Percentiles rank a stretch among this genome's conserved stretches.
Conservation (phyloP, 2,888 invertebrate species). For the Odontocerum albicorne region DNA sequence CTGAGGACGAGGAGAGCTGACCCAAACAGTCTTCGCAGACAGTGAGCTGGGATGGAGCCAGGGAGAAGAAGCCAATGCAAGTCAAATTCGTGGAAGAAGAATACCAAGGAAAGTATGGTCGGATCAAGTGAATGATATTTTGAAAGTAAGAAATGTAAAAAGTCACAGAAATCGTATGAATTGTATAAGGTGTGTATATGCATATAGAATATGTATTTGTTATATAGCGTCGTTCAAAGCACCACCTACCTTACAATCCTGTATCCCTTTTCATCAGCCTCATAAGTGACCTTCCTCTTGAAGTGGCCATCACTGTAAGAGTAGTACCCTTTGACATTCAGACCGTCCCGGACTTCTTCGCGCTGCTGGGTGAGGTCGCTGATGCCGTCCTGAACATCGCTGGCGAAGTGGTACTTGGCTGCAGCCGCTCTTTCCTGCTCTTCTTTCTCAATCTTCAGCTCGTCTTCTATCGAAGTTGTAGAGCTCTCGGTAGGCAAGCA, state of each 20-base stretch:
- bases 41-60: no score
- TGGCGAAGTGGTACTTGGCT: constrained; percentile 49
- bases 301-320: constrained; percentile 63
- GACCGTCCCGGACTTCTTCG: constrained; percentile 49
- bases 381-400: constrained; percentile 52
- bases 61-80: no score
- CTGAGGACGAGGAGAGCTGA: no score
- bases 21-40: no score
- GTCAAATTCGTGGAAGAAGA: no score
- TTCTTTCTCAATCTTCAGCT: not conserved
- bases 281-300: constrained; percentile 57
- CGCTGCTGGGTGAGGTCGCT: constrained; percentile 48
- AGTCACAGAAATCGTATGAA: no score
- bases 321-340: constrained; percentile 55
- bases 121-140: no score
- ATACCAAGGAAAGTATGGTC: no score
- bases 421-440: constrained; percentile 26
- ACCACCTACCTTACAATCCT: constrained; percentile 55
- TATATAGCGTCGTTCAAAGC: not conserved
- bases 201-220: no score
- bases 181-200: no score
- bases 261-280: constrained; percentile 64
- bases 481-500: not conserved
- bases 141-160: no score
- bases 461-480: not conserved